Conservation (phyloP, 1,140 invertebrate genomes). For the Diorhabda sublineata region DNA sequence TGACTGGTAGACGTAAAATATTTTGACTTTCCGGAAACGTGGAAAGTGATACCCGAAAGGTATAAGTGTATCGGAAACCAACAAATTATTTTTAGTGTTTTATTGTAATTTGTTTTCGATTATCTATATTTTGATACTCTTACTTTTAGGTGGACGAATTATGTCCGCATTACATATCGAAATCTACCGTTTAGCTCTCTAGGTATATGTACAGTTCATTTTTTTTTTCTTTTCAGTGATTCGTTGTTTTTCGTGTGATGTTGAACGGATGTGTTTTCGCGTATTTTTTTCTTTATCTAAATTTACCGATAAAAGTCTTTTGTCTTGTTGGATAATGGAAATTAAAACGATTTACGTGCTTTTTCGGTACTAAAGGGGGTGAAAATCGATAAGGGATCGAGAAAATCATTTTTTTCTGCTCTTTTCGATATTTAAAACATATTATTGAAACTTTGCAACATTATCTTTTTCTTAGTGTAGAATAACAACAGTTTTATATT, state of each 20-base stretch:
- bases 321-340: too few relatives aligned
- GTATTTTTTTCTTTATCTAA: conserved; percentile 12
- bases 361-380: too few relatives aligned
- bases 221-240: conserved; percentile 17
- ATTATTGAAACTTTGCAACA: too few relatives aligned
- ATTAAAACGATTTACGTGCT: too few relatives aligned
- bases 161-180: conserved; percentile 38
- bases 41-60: conserved; percentile 6
- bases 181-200: conserved; percentile 35
- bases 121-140: conserved; percentile 40
- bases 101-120: conserved; percentile 25
- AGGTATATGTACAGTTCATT: conserved; percentile 30
- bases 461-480: too few relatives aligned
- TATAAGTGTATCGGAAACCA: conserved; percentile 38
- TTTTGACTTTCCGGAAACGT: conserved; percentile 16
- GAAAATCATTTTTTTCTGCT: too few relatives aligned
- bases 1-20: conserved; percentile 9
- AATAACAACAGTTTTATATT: too few relatives aligned
- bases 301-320: too few relatives aligned
- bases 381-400: too few relatives aligned
- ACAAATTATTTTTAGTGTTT: conserved; percentile 22
- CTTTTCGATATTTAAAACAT: too few relatives aligned
- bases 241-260: conserved; percentile 26
- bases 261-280: conserved; percentile 33
- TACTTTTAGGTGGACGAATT: conserved; percentile 30